Base-by-base conservation (phyloP, 2,113 vertebrate genomes). In the Cervus canadensis region DNA sequence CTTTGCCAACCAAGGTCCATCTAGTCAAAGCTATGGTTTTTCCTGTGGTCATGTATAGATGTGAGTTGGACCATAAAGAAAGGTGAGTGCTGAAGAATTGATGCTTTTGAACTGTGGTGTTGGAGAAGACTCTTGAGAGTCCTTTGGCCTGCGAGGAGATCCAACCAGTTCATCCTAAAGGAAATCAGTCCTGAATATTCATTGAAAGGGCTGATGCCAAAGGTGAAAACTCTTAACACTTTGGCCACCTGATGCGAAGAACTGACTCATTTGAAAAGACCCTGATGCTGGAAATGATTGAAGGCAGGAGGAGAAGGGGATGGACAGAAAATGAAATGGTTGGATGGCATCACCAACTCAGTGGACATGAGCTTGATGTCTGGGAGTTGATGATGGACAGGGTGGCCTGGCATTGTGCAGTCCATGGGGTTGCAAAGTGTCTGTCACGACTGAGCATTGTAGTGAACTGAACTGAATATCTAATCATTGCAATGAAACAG, bases 291-390 rank as follows among this genome's bases (percentile, higher is more conserved):
- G 64, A 9, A 36, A 71, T 40, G 10, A 71, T 40, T 71, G 36
- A 71, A 71, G n/a, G 19, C 67, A 71, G 67, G 10, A 40, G 67
- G n/a, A 71, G n/a, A 71, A 40, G n/a, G 19, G 67, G n/a, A 40
- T 0, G 0, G 19, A 71, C 19, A 40, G n/a, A 23, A n/a, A 5
- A 36, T 23, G n/a, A 40, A 71, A 40, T 40, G 21, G 9, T 36
- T 71, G 67, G n/a, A 71, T 71, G 19, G 2, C n/a, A 40, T 71
- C n/a, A 23, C 2, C 0, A 1, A 71, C 67, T 23, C 67, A 40
- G 40, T 12, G 5, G 67, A 71, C 19, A 40, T 71, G 19, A 71
- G 19, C 40, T 40, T 71, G 19, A 40, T 21, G n/a, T 40, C 19
- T 19, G 36, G n/a, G n/a, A 71, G n/a, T 23, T 71, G 67, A 10